Conservation (phyloP, 2,888 invertebrate genomes). For the Vesta saturnalis region DNA sequence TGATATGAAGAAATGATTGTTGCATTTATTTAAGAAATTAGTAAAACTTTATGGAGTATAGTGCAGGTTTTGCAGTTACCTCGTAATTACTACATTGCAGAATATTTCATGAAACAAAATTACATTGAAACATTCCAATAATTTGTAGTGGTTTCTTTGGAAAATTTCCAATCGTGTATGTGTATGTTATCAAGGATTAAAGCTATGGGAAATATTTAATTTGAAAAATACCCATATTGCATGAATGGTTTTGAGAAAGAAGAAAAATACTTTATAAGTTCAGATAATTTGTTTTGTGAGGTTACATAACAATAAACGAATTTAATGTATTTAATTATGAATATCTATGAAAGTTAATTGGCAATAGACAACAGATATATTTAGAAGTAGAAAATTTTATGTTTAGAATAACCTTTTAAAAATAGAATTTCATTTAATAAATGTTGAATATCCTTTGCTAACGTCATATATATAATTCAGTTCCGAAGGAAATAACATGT, state of each 20-base stretch:
- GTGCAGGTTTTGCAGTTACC: too few species aligned
- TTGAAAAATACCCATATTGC: too few species aligned
- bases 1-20: too few species aligned
- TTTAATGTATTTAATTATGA: conserved; percentile 4
- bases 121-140: background rate
- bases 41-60: too few species aligned
- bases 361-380: conserved; percentile 30
- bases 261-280: too few species aligned
- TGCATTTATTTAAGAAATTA: too few species aligned
- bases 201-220: background rate
- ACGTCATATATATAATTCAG: conserved; percentile 27
- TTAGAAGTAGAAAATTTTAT: conserved; percentile 32
- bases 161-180: background rate
- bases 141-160: background rate
- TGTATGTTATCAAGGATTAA: background rate
- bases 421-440: conserved; percentile 28
- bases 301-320: too few species aligned
- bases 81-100: too few species aligned
- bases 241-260: too few species aligned
- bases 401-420: conserved; percentile 33
- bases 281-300: too few species aligned
- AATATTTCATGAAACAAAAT: background rate
- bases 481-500: conserved; percentile 23
- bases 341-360: conserved; percentile 17
- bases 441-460: conserved; percentile 31